Base-by-base conservation (phyloP, 2,888 invertebrate species). In the Odontocerum albicorne region DNA sequence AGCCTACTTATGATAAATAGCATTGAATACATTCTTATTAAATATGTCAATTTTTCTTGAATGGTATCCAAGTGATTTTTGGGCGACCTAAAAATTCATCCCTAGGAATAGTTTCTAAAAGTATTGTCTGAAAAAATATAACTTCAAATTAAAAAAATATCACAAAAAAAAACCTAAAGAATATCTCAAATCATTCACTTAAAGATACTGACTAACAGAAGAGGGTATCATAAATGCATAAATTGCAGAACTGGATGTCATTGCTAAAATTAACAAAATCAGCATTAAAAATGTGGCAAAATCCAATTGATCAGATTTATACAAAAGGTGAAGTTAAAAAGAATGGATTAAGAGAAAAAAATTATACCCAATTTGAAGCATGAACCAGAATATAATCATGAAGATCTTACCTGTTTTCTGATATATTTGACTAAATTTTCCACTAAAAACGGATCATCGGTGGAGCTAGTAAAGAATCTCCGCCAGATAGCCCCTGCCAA, bases 401-500 rank as follows among this genome's bases (percentile, higher is more conserved):
- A 4, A 12, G 20, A 15, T 22, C 63, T 67, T 70, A 90, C 86
- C 79, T 92, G 90, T 71, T 85, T 83, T 56, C 93, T 81, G 45
- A 93, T 80, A 66, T 90, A 92, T 66, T 80, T 80, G 1, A 94
- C 83, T 64, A 93, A 70, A 47, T 72, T 76, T 65, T 91, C 92
- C 55, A 95, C 65, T 55, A 83, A 67, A 61, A 79, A 78, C 10
- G 85, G 83, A 64, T 87, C 79, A n/a, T 82, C 76, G 64, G 84
- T 79, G 33, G 82, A 73, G 63, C 80, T 77, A 62, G 82, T 82
- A 64, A 91, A 90, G 67, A 95, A 84, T 60, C 90, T 81, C 62
- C 91, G 81, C 96, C 96, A 96, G 10, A 96, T 64, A 0, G 93
- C 90, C 16, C 84, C 85, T 21, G 95, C 93, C 61, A 96, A 69